Percentiles rank a stretch among this genome's conserved stretches.
These are phyloP conservation scores for Scolanthus callimorphus DNA, from an alignment of 92 coral and sea anemone species.

Conservation along the genomic window DNA sequence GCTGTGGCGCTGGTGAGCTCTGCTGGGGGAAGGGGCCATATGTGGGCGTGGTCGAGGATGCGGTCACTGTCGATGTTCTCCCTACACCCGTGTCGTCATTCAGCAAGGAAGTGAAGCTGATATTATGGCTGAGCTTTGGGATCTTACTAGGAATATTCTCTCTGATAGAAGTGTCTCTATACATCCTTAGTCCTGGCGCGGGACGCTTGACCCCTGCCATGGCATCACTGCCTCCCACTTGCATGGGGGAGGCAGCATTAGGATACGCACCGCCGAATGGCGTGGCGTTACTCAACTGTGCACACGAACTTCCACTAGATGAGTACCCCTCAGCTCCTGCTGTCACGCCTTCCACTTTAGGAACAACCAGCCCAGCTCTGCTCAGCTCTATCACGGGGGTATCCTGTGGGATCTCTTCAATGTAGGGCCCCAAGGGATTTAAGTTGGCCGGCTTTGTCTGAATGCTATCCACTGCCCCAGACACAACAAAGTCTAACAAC, in stretches of 20 bases:
- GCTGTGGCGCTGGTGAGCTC: not conserved
- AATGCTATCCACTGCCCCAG: slow-evolving; percentile 13
- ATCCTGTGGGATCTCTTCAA: slow-evolving; percentile 22
- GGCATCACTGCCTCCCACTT: no score
- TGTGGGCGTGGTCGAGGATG: not conserved
- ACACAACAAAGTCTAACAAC: slow-evolving; percentile 46
- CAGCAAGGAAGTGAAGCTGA: not conserved
- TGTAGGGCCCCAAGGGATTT: slow-evolving; percentile 21
- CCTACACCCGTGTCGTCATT: not conserved
- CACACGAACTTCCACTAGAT: not conserved
- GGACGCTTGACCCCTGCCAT: not conserved
- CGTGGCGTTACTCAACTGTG: not conserved
- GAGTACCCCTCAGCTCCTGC: slow-evolving; percentile 5
- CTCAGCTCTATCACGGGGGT: not conserved
- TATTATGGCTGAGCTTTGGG: not conserved
- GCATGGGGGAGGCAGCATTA: no score
- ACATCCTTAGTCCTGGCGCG: not conserved
- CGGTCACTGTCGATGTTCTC: not conserved
- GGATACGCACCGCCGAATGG: no score
- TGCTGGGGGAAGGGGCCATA: no score
- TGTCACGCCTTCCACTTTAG: slow-evolving; percentile 41
- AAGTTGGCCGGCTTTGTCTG: slow-evolving; percentile 11
- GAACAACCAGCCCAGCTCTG: not conserved
- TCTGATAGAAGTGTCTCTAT: not conserved
- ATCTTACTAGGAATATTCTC: not conserved